Evolutionary conservation across 2,113 vertebrate genomes (phyloP), one percentile per base, ranked within the genome.

Genomic region (Platysteira castanea): DNA sequence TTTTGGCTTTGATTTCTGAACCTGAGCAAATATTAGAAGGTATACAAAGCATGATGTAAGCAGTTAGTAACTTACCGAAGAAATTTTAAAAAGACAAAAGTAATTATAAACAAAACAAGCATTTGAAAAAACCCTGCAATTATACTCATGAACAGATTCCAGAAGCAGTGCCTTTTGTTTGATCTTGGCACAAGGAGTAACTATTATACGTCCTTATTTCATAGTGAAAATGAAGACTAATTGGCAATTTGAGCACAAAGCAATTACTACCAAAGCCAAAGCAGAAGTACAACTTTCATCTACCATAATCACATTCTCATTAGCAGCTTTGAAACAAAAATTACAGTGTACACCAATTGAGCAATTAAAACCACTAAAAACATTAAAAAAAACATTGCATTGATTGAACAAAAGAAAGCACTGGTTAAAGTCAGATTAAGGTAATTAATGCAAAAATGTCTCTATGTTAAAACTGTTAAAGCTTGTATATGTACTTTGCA

Each of bases 151-250:
- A 79, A 81, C 10, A 81, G 65, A 79, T 69, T 68, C 49, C 61
- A 87, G 77, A 59, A 87, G n/a, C 57, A 85, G 42, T n/a, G 78
- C 18, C 41, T 96, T 88, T 94, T 85, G 53, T 91, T 87, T 90
- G 63, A 61, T 77, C 41, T 95, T 96, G 93, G 90, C 89, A 95
- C 52, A 88, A 83, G 13, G 42, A 63, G 13, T 79, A 93, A 85
- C 81, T 87, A 49, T 88, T 91, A 85, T 33, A 88, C 3, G 7
- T 47, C 21, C 5, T 1, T 74, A 87, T 93, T 91, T 93, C 87
- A 71, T 79, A 74, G 83, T 22, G 84, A 94, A 89, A 88, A 74
- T 26, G 9, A 82, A 89, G 30, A 70, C 64, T 94, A 94, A 94
- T 82, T 64, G 76, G 63, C 59, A 90, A 61, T 80, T 89, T 14